phyloP scores from a whole-genome alignment of 1,140 invertebrate genomes.

The Drosophila punjabiensis region DNA sequence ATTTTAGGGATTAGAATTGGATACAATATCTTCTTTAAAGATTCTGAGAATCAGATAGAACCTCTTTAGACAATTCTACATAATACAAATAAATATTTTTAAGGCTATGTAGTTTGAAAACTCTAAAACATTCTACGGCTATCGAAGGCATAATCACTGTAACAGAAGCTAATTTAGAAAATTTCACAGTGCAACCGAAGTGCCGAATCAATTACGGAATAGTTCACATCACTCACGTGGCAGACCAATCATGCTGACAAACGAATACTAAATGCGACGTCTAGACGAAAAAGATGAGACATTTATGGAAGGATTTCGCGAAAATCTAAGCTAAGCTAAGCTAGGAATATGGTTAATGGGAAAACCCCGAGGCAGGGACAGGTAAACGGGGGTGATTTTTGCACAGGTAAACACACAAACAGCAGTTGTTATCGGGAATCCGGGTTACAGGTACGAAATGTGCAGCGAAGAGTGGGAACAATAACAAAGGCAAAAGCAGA shows the following conservation, averaged over 20 bases:
- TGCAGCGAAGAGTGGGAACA: constrained; percentile 32
- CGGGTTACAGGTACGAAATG: constrained; percentile 45
- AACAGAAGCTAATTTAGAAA: constrained; percentile 36
- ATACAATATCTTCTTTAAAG: too few relatives aligned
- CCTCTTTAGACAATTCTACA: neutral
- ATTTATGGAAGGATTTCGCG: constrained; percentile 25
- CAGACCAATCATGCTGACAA: constrained; percentile 66
- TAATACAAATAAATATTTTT: neutral
- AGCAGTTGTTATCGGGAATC: constrained; percentile 43
- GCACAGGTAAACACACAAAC: constrained; percentile 41
- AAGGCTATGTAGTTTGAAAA: too few relatives aligned
- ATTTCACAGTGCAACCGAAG: constrained; percentile 21
- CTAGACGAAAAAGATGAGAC: constrained; percentile 30
- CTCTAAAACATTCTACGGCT: neutral
- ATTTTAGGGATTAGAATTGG: neutral
- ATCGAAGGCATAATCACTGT: constrained; percentile 5
- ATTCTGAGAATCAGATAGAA: neutral
- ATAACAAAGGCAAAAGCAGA: constrained; percentile 37
- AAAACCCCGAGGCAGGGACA: neutral
- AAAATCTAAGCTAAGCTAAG: constrained; percentile 23
- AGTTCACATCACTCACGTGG: constrained; percentile 67
- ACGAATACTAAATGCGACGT: constrained; percentile 44
- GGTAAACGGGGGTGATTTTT: constrained; percentile 16
- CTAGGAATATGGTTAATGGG: constrained; percentile 6
- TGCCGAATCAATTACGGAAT: constrained; percentile 47